Evolutionary conservation across 2,113 vertebrate genomes (phyloP).

Genomic region (Anser brachyrhynchus): DNA sequence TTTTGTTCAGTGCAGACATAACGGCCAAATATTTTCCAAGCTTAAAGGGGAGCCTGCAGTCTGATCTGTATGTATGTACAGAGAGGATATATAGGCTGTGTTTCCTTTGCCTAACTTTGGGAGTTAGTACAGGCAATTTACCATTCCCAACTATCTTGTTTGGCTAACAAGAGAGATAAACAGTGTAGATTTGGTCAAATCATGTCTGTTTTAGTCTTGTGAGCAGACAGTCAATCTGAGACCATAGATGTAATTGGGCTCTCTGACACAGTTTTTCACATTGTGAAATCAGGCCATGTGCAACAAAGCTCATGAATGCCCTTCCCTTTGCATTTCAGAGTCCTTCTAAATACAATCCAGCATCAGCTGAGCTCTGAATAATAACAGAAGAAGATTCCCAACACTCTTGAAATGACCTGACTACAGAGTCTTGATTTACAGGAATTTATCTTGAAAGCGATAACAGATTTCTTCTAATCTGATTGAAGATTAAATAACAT

Average conservation of each 20-base stretch:
- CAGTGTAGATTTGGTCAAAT: not conserved
- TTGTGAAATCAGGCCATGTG: not conserved
- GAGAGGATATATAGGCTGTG: not conserved
- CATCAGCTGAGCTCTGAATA: not conserved
- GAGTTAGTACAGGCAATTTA: not conserved
- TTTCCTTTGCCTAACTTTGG: not conserved
- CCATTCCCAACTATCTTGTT: not conserved
- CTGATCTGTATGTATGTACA: not conserved
- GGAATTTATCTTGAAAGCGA: not conserved
- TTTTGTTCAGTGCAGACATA: not conserved
- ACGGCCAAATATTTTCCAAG: not conserved
- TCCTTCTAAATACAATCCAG: not conserved
- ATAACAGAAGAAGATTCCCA: not conserved
- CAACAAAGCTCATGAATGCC: not conserved
- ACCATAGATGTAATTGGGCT: not conserved
- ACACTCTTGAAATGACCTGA: not conserved
- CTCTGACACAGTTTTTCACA: not conserved
- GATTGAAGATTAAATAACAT: conserved; percentile 58
- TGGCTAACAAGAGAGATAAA: not conserved
- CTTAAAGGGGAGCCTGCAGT: not conserved
- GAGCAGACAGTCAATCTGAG: not conserved
- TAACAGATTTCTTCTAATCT: conserved; percentile 16
- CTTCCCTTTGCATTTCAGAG: not conserved
- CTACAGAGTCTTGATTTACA: not conserved
- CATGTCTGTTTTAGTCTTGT: not conserved